phyloP scores from a whole-genome alignment of 2,113 vertebrate species.

The Cyprinodon brontotheroides region DNA sequence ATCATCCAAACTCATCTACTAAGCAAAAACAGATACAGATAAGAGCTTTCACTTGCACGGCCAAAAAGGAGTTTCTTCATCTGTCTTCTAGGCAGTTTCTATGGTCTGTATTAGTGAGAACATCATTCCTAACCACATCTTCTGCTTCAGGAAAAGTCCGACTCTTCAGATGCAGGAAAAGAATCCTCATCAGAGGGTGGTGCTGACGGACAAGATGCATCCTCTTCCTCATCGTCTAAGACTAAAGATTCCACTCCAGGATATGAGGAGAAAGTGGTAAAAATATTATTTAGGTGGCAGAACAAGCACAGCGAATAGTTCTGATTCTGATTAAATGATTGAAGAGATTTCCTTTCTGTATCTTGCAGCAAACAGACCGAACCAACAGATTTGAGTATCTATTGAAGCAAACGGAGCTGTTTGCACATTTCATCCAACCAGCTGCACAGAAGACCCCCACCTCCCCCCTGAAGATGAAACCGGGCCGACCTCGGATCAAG shows the following conservation, averaged over 20 bases:
- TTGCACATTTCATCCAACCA: conserved; percentile 99
- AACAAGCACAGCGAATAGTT: background rate
- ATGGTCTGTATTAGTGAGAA: background rate
- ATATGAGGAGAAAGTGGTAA: conserved; percentile 98
- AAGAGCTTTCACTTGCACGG: too few relatives aligned
- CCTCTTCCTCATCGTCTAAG: conserved; percentile 79
- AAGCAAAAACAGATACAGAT: too few relatives aligned
- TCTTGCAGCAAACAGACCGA: conserved; percentile 91
- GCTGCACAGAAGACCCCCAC: conserved; percentile 98
- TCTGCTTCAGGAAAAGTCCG: conserved; percentile 57
- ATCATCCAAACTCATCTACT: too few relatives aligned
- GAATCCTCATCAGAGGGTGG: conserved; percentile 80
- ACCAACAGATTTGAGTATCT: conserved; percentile 99
- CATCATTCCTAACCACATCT: background rate
- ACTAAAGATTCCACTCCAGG: conserved; percentile 83
- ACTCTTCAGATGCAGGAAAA: conserved; percentile 76
- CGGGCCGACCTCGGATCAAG: conserved; percentile 94
- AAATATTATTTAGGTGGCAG: conserved; percentile 4
- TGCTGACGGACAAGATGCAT: conserved; percentile 82
- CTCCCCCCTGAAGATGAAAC: conserved; percentile 98
- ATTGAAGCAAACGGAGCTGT: conserved; percentile 97
- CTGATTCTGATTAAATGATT: background rate
- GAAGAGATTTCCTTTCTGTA: conserved; percentile 19
- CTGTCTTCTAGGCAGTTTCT: background rate
- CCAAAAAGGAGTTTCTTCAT: background rate